These are phyloP conservation scores for Caenorhabditis japonica DNA, from an alignment of 2,888 invertebrate species.

Conservation along the genomic window DNA sequence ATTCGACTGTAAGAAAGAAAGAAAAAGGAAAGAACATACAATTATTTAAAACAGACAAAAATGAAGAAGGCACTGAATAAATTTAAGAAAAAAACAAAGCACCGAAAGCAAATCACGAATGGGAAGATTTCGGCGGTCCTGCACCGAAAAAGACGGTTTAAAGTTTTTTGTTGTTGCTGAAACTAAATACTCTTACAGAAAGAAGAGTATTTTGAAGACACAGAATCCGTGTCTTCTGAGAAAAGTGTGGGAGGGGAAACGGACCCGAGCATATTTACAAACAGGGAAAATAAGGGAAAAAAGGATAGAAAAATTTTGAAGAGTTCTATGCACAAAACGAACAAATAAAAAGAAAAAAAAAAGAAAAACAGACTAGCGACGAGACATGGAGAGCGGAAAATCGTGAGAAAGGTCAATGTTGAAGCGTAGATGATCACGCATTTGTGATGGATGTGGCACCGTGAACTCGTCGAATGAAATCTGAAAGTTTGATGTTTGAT, in stretches of 20 bases:
- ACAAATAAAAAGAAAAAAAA: no score
- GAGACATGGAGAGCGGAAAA: slow-evolving; percentile 55
- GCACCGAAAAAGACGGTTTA: slow-evolving; percentile 34
- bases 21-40: slow-evolving; percentile 31
- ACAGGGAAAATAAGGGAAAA: slow-evolving; percentile 28
- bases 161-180: slow-evolving; percentile 11
- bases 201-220: slow-evolving; percentile 30
- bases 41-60: slow-evolving; percentile 5
- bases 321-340: slow-evolving; percentile 37
- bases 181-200: slow-evolving; percentile 15
- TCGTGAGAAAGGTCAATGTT: slow-evolving; percentile 60
- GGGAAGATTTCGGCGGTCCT: slow-evolving; percentile 38
- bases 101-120: slow-evolving; percentile 54
- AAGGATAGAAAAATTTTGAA: slow-evolving; percentile 6
- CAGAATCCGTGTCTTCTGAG: background rate
- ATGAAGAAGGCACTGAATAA: slow-evolving; percentile 4
- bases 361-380: slow-evolving; percentile 41
- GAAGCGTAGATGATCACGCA: slow-evolving; percentile 59
- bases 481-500: slow-evolving; percentile 24
- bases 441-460: slow-evolving; percentile 49
- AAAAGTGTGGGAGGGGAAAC: slow-evolving; percentile 5
- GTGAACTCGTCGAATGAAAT: slow-evolving; percentile 47
- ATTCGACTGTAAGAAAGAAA: slow-evolving; percentile 39
- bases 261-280: slow-evolving; percentile 54
- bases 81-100: slow-evolving; percentile 1